Evolutionary conservation across 2,888 invertebrate genomes (phyloP).

Genomic region (Leucophenga montana): DNA sequence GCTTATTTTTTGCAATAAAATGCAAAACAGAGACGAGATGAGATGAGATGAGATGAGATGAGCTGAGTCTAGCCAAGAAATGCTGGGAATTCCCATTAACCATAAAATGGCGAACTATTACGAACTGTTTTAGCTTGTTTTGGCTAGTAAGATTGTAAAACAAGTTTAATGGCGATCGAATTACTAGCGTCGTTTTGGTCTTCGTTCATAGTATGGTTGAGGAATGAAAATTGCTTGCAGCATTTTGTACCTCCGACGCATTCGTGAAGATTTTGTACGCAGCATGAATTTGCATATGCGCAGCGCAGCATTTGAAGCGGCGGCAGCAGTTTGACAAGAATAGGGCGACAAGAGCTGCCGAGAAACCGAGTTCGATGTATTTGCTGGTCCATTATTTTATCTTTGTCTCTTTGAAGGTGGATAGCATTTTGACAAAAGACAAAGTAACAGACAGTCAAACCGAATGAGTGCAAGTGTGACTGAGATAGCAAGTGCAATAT

Average conservation of each 20-base stretch:
- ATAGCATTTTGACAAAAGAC: conserved; percentile 51
- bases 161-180: conserved; percentile 1
- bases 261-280: no score
- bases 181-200: neutral
- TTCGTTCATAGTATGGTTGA: no score
- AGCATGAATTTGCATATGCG: conserved; percentile 55
- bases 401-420: conserved; percentile 50
- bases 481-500: conserved; percentile 43
- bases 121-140: neutral
- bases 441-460: conserved; percentile 53
- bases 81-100: conserved; percentile 7
- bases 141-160: conserved; percentile 34
- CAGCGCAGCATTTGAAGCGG: conserved; percentile 12
- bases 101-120: neutral
- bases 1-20: conserved; percentile 15
- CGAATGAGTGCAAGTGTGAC: neutral
- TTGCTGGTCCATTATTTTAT: conserved; percentile 56
- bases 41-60: neutral
- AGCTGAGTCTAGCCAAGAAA: neutral
- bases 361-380: neutral
- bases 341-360: conserved; percentile 45
- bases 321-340: conserved; percentile 57
- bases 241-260: neutral
- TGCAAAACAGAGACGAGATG: neutral
- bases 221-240: neutral